Percentiles rank a stretch among this genome's conserved stretches.
Evolutionary conservation across 2,113 vertebrate genomes (phyloP).

Genomic region (Sialia sialis): DNA sequence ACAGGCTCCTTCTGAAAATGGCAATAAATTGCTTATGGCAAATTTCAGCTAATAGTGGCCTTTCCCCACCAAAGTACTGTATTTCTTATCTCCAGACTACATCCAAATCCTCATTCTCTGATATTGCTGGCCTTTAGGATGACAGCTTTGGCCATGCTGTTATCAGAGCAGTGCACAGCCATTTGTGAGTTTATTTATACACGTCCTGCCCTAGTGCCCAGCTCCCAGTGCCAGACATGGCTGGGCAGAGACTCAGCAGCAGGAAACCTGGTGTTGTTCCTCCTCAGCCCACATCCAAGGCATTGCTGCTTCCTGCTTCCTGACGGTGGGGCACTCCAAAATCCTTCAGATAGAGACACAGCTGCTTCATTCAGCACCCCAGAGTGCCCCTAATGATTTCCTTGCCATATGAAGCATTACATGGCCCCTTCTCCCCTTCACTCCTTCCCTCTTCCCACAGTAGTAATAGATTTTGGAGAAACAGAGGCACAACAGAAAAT

Average conservation of each 20-base stretch:
- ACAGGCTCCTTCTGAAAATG: background rate
- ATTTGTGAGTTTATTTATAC: background rate
- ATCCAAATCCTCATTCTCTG: background rate
- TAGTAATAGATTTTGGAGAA: background rate
- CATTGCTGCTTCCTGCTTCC: background rate
- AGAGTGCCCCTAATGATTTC: background rate
- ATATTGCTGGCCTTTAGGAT: background rate
- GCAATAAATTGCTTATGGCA: background rate
- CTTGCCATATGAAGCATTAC: background rate
- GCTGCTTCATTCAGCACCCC: rapidly evolving
- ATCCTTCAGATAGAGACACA: background rate
- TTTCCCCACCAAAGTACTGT: background rate
- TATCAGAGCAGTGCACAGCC: background rate
- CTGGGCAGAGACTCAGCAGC: slow-evolving; percentile 1
- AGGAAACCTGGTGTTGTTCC: background rate
- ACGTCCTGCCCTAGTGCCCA: rapidly evolving
- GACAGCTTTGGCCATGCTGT: rapidly evolving
- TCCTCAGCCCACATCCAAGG: background rate
- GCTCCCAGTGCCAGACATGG: background rate
- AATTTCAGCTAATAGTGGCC: background rate
- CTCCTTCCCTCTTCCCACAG: background rate
- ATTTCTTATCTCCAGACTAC: background rate
- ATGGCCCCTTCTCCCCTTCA: background rate
- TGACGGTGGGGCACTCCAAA: background rate
- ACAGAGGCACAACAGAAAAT: background rate